phyloP scores from a whole-genome alignment of 1,140 invertebrate genomes.

The Pseudomyrmex cubaensis region DNA sequence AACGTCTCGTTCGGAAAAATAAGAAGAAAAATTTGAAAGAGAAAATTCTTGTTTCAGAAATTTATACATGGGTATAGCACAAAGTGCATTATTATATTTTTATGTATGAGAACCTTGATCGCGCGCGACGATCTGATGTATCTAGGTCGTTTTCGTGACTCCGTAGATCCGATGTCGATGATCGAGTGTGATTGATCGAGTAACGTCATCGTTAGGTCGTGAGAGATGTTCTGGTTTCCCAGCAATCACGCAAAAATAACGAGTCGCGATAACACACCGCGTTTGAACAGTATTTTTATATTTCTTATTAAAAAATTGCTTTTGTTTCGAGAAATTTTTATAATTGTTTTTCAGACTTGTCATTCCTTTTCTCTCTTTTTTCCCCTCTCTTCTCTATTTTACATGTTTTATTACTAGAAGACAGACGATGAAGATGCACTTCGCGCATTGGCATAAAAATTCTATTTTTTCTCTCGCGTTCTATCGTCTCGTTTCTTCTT shows the following conservation, averaged over 20 bases:
- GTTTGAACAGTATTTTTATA: too few relatives aligned
- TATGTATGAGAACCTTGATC: background rate
- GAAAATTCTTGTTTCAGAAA: too few relatives aligned
- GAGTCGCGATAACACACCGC: too few relatives aligned
- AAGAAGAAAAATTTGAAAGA: too few relatives aligned
- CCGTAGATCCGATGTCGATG: constrained; percentile 36
- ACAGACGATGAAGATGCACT: background rate
- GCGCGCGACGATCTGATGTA: constrained; percentile 19
- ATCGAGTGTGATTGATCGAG: constrained; percentile 52
- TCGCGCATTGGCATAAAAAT: background rate
- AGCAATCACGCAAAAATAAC: constrained; percentile 29
- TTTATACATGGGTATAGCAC: too few relatives aligned
- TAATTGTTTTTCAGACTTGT: background rate
- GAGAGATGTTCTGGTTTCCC: background rate
- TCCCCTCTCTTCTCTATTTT: too few relatives aligned
- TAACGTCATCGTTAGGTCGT: constrained; percentile 3
- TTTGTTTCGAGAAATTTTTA: too few relatives aligned
- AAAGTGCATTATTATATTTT: too few relatives aligned
- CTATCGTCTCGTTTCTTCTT: background rate
- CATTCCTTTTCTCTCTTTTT: background rate
- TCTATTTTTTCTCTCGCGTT: background rate
- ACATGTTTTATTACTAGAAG: too few relatives aligned
- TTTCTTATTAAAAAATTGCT: too few relatives aligned
- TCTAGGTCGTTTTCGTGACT: constrained; percentile 29
- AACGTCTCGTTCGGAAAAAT: too few relatives aligned